phyloP scores from a whole-genome alignment of 1,140 invertebrate species.

The Littorina saxatilis region DNA sequence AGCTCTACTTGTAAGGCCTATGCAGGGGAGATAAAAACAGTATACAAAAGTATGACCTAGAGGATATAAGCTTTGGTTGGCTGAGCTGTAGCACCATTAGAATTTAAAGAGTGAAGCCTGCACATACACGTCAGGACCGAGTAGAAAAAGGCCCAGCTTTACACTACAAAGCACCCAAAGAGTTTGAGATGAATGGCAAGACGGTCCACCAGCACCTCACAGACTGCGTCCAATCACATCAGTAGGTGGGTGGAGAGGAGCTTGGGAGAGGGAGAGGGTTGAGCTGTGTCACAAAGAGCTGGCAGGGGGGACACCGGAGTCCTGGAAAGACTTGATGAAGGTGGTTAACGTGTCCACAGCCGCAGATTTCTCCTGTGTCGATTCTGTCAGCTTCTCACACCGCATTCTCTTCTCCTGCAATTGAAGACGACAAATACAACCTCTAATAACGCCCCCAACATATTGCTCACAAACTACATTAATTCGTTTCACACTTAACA shows the following conservation, averaged over 20 bases:
- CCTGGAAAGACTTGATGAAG: slow-evolving; percentile 16
- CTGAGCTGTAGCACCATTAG: slow-evolving; percentile 3
- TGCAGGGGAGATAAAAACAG: no score
- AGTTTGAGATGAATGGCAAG: background rate
- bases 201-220: background rate
- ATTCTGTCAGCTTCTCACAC: background rate
- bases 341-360: background rate
- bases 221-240: background rate
- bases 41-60: no score
- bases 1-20: no score
- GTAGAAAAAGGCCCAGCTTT: background rate
- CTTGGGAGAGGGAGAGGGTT: no score
- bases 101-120: background rate
- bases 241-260: no score
- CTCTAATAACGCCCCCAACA: background rate
- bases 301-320: background rate
- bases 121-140: background rate
- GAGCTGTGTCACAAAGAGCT: background rate
- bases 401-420: background rate
- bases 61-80: background rate
- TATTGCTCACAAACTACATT: no score
- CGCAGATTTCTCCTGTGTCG: background rate
- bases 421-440: background rate
- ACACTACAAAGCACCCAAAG: background rate
- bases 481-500: no score